Conservation (phyloP, 2,888 invertebrate species). For the Opisthograptis luteolata region DNA sequence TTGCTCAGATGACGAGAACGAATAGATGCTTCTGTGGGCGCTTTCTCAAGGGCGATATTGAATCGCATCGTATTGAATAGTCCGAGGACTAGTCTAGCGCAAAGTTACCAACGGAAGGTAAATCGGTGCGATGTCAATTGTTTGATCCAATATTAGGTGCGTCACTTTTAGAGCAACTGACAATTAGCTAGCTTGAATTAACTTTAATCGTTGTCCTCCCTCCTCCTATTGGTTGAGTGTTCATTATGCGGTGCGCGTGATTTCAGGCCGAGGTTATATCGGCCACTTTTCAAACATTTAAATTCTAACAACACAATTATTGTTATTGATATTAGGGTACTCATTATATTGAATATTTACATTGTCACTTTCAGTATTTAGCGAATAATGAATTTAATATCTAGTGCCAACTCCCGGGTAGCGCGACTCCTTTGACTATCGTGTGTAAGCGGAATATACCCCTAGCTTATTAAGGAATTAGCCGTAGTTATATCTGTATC, state of each 20-base stretch:
- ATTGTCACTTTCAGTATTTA: slow-evolving; percentile 71
- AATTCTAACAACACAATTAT: slow-evolving; percentile 69
- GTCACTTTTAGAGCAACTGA: slow-evolving; percentile 18
- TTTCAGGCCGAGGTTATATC: slow-evolving; percentile 46
- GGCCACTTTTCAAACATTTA: slow-evolving; percentile 56
- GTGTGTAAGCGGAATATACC: slow-evolving; percentile 62
- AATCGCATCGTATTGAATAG: slow-evolving; percentile 9
- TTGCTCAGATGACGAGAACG: slow-evolving; percentile 89
- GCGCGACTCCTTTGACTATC: slow-evolving; percentile 62
- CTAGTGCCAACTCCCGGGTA: slow-evolving; percentile 73
- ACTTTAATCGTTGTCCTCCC: slow-evolving; percentile 51
- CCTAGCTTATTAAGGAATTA: slow-evolving; percentile 69
- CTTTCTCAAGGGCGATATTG: slow-evolving; percentile 14
- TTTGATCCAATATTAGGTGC: slow-evolving; percentile 7
- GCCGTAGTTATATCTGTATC: slow-evolving; percentile 67
- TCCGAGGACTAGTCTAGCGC: slow-evolving; percentile 10
- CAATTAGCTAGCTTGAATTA: slow-evolving; percentile 44
- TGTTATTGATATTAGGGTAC: slow-evolving; percentile 68
- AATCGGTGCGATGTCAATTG: not conserved
- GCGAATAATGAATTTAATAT: slow-evolving; percentile 59
- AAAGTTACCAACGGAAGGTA: not conserved
- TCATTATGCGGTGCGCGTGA: slow-evolving; percentile 51
- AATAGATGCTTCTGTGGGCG: slow-evolving; percentile 51
- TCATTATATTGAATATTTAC: slow-evolving; percentile 70
- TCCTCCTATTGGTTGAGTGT: slow-evolving; percentile 51